These are phyloP conservation scores for Callipepla squamata DNA, from an alignment of 2,113 vertebrate genomes.

Conservation along the genomic window DNA sequence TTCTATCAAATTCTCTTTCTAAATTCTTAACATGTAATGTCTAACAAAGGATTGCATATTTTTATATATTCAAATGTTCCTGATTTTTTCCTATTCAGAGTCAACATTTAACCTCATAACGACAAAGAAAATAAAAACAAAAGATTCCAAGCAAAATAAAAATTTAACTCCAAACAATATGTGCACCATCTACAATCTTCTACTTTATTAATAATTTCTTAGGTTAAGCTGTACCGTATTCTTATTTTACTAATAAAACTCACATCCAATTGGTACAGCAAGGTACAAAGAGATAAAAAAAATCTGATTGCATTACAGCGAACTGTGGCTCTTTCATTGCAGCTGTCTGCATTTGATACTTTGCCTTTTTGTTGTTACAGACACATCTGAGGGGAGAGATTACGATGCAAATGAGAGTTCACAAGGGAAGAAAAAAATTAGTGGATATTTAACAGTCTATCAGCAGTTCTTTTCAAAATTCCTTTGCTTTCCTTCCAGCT, in stretches of 20 bases:
- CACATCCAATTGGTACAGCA: not conserved
- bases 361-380: not conserved
- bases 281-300: fast-evolving
- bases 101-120: not conserved
- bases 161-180: not conserved
- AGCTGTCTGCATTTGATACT: not conserved
- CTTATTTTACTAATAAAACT: not conserved
- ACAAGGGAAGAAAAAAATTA: not conserved
- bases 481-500: not conserved
- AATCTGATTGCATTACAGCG: not conserved
- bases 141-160: not conserved
- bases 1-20: not conserved
- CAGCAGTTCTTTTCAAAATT: not conserved
- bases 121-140: not conserved
- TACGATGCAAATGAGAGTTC: not conserved
- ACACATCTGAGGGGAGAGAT: not conserved
- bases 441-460: not conserved
- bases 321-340: not conserved
- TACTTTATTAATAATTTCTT: not conserved
- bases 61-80: not conserved
- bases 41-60: not conserved
- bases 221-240: not conserved
- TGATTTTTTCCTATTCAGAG: not conserved
- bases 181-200: not conserved
- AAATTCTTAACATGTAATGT: not conserved